Conservation (phyloP, 2,113 vertebrate species). For the Candoia aspera region DNA sequence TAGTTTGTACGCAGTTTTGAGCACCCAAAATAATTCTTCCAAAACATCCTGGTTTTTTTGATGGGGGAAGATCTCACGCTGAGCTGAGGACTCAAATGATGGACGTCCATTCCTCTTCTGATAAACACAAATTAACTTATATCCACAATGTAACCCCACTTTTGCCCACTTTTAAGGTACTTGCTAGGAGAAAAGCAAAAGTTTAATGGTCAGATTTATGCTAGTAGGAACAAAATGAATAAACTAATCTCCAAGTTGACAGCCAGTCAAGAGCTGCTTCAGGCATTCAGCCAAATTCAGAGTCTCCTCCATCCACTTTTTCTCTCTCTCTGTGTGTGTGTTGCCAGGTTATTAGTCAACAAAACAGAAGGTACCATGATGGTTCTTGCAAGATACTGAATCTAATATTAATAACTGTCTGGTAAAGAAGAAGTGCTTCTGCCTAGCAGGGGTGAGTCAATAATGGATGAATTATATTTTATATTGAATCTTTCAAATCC, state of each 20-base stretch:
- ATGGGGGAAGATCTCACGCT: neutral
- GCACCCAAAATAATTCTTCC: too few species aligned
- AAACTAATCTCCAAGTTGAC: neutral
- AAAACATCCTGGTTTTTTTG: neutral
- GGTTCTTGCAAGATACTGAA: conserved; percentile 37
- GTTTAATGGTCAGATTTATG: neutral
- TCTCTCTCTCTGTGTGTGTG: neutral
- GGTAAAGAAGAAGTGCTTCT: conserved; percentile 3
- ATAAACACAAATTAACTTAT: conserved; percentile 21
- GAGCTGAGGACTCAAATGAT: neutral
- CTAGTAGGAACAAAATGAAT: conserved; percentile 5
- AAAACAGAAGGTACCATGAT: conserved; percentile 36
- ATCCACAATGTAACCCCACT: neutral
- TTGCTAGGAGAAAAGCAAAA: neutral
- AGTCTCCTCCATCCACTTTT: neutral
- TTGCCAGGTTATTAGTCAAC: conserved; percentile 71
- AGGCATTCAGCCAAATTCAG: conserved; percentile 36
- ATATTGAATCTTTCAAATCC: conserved; percentile 44
- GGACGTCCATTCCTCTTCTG: conserved; percentile 16
- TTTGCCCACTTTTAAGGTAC: conserved; percentile 21
- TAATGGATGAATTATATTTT: conserved; percentile 50
- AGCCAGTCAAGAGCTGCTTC: conserved; percentile 26
- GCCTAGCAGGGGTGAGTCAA: conserved; percentile 55
- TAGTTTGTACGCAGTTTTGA: too few species aligned
- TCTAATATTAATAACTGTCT: conserved; percentile 48